Evolutionary conservation across 2,113 vertebrate genomes (phyloP), one percentile per base, ranked within the genome.

Genomic region (Larimichthys crocea): DNA sequence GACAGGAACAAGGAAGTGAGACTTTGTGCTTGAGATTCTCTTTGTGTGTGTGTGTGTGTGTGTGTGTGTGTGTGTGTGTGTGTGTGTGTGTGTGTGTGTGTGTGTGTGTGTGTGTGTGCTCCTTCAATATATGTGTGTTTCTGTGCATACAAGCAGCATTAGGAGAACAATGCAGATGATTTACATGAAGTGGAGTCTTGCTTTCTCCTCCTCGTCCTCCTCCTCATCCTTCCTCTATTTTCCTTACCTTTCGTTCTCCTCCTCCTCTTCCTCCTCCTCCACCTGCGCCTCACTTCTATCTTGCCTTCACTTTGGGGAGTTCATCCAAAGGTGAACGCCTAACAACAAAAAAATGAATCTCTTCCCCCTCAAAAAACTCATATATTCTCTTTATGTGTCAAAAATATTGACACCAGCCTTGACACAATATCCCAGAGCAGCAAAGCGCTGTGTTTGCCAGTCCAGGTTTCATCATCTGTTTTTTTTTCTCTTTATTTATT

Each of bases 311-410:
- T 88, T 88, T 82, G 35, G 80, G 79, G 91, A 91, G 92, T 93
- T 93, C 92, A 93, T 93, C 91, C 90, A 92, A 89, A 92, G 92
- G 92, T 93, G 91, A 93, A 84, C 20, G 10, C 74, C 56, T 86
- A 22, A 68, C 74, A 78, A 76, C 85, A 86, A 75, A 82, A 82
- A 80, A 61, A 70, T 19, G 15, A 40, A n/a, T 29, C 60, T 69
- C 57, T 3, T 53, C 73, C 74, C 64, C 53, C 11, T 48, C 24
- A 53, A 76, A 84, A 81, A 79, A 49, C 70, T 91, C 80, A 53
- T 62, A 83, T 61, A 89, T 92, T 93, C 88, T 83, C 84, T 90
- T 92, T 90, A 62, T 83, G 57, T 90, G 90, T 92, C 91, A 92
- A 79, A 86, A 86, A 89, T 85, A 84, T 83, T 87, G 91, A 92